A percentile compares a stretch with the other conserved stretches of the same genome.
These are phyloP conservation scores for Scopus umbretta DNA, from an alignment of 2,113 vertebrate species.

Conservation along the genomic window DNA sequence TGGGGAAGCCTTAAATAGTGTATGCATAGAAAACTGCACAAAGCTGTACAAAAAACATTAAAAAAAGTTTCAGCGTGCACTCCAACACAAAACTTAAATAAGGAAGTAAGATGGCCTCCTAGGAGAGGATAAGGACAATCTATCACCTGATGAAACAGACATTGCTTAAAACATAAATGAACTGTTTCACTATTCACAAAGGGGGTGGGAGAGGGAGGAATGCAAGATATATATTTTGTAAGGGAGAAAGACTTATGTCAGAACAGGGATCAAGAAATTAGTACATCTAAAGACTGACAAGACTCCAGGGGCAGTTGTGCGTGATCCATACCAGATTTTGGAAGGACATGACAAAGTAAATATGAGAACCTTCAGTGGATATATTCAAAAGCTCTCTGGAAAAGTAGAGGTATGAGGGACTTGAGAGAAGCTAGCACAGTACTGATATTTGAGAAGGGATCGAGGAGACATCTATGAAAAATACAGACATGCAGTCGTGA, in stretches of 20 bases:
- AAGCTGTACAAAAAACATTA: background rate
- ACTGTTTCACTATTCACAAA: constrained; percentile 26
- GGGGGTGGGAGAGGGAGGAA: background rate
- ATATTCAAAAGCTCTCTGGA: background rate
- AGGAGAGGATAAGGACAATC: background rate
- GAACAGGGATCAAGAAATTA: constrained; percentile 27
- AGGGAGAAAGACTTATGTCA: constrained; percentile 27
- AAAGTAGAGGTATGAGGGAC: background rate
- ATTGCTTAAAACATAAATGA: background rate
- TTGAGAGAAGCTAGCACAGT: background rate
- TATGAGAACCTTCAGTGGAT: background rate
- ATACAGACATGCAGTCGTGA: constrained; percentile 11
- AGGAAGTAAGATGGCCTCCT: background rate
- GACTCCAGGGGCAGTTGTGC: background rate
- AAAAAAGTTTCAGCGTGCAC: background rate
- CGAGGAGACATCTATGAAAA: constrained; percentile 27
- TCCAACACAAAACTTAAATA: background rate
- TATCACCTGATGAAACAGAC: background rate
- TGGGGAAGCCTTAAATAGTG: background rate
- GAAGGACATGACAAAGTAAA: constrained; percentile 38
- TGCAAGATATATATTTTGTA: constrained; percentile 24
- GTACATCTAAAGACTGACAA: constrained; percentile 28
- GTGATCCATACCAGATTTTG: constrained; percentile 12
- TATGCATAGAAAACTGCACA: background rate
- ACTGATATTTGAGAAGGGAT: constrained; percentile 31